Base-by-base conservation (phyloP, 2,797 vertebrate species). In the Poeciliopsis paucimaculata region DNA sequence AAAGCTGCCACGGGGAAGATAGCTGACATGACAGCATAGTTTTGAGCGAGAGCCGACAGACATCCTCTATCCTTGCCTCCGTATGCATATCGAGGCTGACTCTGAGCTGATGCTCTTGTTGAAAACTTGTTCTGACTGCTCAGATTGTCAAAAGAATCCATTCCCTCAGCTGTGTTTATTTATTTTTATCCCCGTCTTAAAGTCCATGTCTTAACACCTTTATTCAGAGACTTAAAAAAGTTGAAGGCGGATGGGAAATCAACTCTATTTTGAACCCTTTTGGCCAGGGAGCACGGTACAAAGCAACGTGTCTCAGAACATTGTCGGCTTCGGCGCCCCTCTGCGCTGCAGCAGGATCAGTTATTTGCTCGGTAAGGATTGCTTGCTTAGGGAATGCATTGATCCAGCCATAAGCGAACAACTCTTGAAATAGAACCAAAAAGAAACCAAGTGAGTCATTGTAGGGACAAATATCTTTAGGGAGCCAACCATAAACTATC, bases 371-470 rank as follows among this genome's bases (percentile, higher is more conserved):
- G 23, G 79, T 79, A 34, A 72, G 75, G 78, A 39, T 80, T 83
- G 87, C 90, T 90, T 87, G 76, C 87, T 90, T 85, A 71, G 78
- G 83, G 72, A 83, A 77, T 79, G 71, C 94, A 95, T 95, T 90
- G 95, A 95, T 96, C 88, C 83, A 81, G 82, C 76, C 6, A 77
- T 78, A 87, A 84, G 89, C 86, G 84, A 78, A 79, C 86, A 72
- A 84, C 82, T 93, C 94, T 93, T 89, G 89, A 95, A 96, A 95
- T 96, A 94, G 94, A 90, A 77, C 85, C 66, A 74, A 74, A 88
- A 71, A 64, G 83, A 73, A 64, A 77, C 64, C 64, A 75, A 77
- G 72, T 72, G 66, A 85, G 84, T 43, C 16, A 26, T 62, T 64
- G 62, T 76, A 82, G 87, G 78, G 84, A 82, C 77, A 77, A 78